Base-by-base conservation (phyloP, 2,113 vertebrate genomes). In the Lepus timidus region DNA sequence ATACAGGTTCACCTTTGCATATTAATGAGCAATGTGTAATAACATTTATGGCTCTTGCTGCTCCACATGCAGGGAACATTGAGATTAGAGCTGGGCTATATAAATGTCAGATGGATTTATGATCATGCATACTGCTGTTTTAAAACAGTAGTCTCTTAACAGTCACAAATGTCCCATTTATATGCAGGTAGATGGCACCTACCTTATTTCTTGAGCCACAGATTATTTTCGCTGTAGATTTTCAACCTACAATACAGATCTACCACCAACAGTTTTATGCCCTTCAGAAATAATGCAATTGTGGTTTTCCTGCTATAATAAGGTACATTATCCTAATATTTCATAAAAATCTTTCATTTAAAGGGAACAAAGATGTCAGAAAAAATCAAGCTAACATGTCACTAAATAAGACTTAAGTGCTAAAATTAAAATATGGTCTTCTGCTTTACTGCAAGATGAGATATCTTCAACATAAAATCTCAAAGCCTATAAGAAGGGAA, bases 1-100 rank as follows among this genome's bases (percentile, higher is more conserved):
- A 87, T 94, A 80, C 78, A 96, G 65, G 55, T 44, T 93, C 86
- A 94, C 52, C 52, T 95, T 96, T 97, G 94, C 96, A 97, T 96
- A 96, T 94, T 97, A 97, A 97, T 96, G 93, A 97, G 88, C 20
- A 94, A 80, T 93, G 64, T 94, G 52, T 96, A 96, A 96, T 95
- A 97, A 95, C 84, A 91, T 97, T 96, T 97, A 97, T 94, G 74
- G 84, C 79, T 88, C 62, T 96, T 91, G 82, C 92, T 93, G 49
- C 84, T 97, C 84, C 82, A 93, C 91, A 97, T 82, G 96, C 86
- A 89, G 93, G 65, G 95, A 97, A 95, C 92, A 95, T 68, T 95
- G 96, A 96, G 73, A 98, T 98, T 97, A 97, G 85, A 96, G 78
- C 19, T 76, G 33, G 58, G 93, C 79, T 90, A 79, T 92, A 96